Conservation (phyloP, 2,888 invertebrate species). For the Neoaliturus tenellus region DNA sequence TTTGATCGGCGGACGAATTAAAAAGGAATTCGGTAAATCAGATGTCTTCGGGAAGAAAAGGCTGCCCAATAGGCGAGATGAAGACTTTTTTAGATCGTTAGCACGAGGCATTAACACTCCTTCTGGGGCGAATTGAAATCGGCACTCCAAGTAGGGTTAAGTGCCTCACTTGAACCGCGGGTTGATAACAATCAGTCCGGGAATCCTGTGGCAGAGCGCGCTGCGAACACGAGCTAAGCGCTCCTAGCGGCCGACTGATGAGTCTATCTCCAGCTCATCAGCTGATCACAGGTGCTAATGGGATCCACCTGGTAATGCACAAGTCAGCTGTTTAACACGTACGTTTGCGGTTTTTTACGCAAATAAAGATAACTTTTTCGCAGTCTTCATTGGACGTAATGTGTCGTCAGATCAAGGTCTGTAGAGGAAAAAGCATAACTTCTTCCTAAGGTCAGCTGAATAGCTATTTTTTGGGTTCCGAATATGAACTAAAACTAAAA, state of each 20-base stretch:
- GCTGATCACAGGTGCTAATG: background rate
- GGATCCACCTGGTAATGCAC: background rate
- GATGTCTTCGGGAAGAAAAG: conserved; percentile 26
- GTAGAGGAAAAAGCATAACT: too few relatives aligned
- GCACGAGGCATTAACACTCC: background rate
- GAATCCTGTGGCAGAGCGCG: background rate
- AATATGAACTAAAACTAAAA: too few relatives aligned
- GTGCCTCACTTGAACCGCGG: conserved; percentile 15
- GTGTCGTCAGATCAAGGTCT: too few relatives aligned
- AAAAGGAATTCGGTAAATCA: conserved; percentile 42
- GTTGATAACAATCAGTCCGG: conserved; percentile 24
- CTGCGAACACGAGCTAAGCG: background rate
- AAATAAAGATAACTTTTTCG: too few relatives aligned
- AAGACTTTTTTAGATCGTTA: conserved; percentile 26
- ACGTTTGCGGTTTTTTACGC: too few relatives aligned
- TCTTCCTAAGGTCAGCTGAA: too few relatives aligned
- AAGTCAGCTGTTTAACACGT: too few relatives aligned
- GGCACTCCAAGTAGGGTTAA: conserved; percentile 33
- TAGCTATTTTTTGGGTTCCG: too few relatives aligned
- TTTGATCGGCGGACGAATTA: conserved; percentile 39
- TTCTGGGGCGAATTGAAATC: conserved; percentile 33
- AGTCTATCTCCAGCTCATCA: background rate
- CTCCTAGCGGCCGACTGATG: background rate
- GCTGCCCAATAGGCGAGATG: background rate
- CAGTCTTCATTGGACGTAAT: too few relatives aligned